Percentiles rank a stretch among this genome's conserved stretches.
These are phyloP conservation scores for Brachypodius melanocephalos DNA, from an alignment of 2,113 vertebrate genomes.

Conservation along the genomic window DNA sequence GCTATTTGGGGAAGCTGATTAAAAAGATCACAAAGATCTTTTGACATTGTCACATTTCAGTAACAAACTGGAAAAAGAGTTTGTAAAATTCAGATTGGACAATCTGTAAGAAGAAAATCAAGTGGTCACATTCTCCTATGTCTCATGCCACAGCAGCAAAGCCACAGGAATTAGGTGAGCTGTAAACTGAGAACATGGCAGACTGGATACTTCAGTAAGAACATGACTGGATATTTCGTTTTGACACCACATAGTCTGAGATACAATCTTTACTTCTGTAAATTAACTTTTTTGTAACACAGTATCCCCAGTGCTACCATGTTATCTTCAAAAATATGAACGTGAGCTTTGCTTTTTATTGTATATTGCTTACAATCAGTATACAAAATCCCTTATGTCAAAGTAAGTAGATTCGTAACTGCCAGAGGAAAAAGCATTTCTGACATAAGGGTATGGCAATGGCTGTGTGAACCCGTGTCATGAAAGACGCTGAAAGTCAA, in stretches of 20 bases:
- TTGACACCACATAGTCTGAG: not conserved
- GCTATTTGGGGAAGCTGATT: not conserved
- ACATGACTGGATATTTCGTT: not conserved
- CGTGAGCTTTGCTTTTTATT: not conserved
- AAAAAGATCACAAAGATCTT: conserved; percentile 2
- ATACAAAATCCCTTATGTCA: not conserved
- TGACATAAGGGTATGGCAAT: not conserved
- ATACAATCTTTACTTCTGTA: not conserved
- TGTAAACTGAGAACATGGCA: not conserved
- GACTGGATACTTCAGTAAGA: not conserved
- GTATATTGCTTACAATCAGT: not conserved
- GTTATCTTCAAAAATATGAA: not conserved
- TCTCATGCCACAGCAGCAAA: not conserved
- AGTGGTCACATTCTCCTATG: not conserved
- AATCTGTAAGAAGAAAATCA: not conserved
- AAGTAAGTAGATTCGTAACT: not conserved
- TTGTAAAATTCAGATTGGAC: not conserved
- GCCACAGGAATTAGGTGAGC: not conserved
- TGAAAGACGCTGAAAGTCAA: not conserved
- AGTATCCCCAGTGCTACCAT: not conserved
- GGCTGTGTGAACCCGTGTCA: not conserved
- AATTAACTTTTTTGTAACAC: not conserved
- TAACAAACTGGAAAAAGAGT: not conserved
- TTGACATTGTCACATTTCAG: not conserved
- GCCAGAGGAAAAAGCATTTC: not conserved